Evolutionary conservation across 2,797 vertebrate genomes (phyloP), one percentile per base, ranked within the genome.

Genomic region (Eidolon dupreanum): DNA sequence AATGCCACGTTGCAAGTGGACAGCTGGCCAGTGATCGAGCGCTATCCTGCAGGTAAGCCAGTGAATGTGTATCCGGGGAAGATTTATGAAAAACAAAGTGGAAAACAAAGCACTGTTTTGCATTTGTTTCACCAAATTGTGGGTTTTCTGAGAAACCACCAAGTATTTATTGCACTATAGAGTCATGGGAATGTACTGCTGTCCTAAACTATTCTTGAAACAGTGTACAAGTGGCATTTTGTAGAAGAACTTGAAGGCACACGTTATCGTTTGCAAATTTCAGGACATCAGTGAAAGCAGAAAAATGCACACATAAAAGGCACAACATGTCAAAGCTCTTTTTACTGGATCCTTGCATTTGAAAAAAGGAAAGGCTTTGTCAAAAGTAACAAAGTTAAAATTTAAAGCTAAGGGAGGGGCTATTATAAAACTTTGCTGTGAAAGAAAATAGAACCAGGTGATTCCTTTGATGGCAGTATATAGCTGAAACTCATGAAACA

Each of bases 1-100:
- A 99, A 99, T 98, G 99, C 99, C 99, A 99, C 99, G 17, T 99
- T 99, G 97, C 99, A 99, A 99, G 99, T 99, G 99, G 99, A 99
- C 99, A 99, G 99, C 99, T 99, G 99, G 98, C 99, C 99, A 5
- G 99, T 99, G 98, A 99, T 99, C 96, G 99, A 99, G 98, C 99
- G 99, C 91, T 99, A 99, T 98, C 99, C 99, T 94, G 99, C 99
- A 99, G 99, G 99, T 99, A 99, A 99, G 99, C 98, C 92, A 96
- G 92, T 92, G 33, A 75, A 31, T 91, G 16, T 95, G 74, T 51
- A 5, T 77, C 53, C 22, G 81, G 93, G 96, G 46, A 82, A 92
- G 6, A 89, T 49, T 95, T 93, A 75, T 61, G 75, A 93, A 94
- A 81, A 51, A 13, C 28, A 63, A 53, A 1, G 8, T 95, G 88